phyloP scores from a whole-genome alignment of 2,113 vertebrate genomes.

The Alces alces region DNA sequence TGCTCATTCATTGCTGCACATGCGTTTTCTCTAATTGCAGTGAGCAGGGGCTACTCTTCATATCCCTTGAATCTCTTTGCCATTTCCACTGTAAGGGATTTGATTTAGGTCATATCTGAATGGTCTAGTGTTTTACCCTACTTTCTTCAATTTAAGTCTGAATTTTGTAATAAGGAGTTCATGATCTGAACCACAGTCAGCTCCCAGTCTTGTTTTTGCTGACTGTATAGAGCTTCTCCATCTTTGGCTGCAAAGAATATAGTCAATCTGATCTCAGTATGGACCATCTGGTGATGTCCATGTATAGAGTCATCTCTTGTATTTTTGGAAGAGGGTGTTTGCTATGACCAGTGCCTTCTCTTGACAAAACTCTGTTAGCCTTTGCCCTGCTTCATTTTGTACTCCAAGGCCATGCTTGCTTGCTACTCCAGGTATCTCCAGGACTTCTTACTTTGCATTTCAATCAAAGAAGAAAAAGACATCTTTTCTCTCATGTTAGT shows the following conservation, averaged over 20 bases:
- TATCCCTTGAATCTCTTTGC: neutral
- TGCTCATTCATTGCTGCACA: neutral
- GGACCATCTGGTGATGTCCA: neutral
- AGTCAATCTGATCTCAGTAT: rapidly evolving
- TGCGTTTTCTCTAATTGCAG: neutral
- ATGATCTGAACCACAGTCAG: neutral
- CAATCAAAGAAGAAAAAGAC: neutral
- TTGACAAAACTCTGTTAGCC: neutral
- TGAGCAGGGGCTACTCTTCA: neutral
- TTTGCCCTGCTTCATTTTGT: neutral
- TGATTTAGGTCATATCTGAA: neutral
- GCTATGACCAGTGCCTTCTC: neutral
- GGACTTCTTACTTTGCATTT: neutral
- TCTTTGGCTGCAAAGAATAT: neutral
- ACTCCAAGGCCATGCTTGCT: neutral
- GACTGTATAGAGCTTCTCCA: neutral
- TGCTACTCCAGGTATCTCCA: neutral
- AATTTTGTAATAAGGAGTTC: neutral
- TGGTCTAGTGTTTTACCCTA: neutral
- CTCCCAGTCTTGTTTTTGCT: neutral
- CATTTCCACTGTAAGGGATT: neutral
- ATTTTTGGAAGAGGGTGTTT: neutral
- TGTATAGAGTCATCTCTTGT: neutral
- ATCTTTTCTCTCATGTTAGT: neutral
- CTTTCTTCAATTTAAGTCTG: neutral